phyloP scores from a whole-genome alignment of 2,113 vertebrate species.

The Passer domesticus region DNA sequence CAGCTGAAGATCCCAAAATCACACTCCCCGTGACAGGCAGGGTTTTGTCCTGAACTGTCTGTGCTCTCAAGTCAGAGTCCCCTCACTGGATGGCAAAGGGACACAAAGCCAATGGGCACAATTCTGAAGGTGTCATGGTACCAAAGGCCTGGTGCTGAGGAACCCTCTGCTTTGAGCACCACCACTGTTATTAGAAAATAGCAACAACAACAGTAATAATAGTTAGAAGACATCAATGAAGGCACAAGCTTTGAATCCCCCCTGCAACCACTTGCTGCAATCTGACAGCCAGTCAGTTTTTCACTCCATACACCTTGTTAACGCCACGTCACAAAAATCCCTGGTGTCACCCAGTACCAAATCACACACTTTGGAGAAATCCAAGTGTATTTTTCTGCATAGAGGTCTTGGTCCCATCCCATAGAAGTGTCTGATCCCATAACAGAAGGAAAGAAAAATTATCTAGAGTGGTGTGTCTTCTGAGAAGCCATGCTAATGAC shows the following conservation, averaged over 20 bases:
- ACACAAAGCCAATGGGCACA: accelerated
- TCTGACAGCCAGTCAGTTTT: neutral
- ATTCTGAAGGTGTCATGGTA: neutral
- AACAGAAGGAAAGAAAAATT: neutral
- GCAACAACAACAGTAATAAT: neutral
- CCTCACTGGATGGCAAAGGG: neutral
- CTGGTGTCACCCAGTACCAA: accelerated
- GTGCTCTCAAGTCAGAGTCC: neutral
- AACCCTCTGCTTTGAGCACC: neutral
- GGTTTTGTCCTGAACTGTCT: neutral
- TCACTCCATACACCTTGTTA: accelerated
- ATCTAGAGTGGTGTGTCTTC: neutral
- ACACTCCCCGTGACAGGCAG: neutral
- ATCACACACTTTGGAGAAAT: neutral
- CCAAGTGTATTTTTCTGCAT: neutral
- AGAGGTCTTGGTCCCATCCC: neutral
- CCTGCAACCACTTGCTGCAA: accelerated
- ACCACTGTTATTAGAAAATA: neutral
- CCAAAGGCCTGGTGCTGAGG: neutral
- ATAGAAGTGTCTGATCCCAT: neutral
- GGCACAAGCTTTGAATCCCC: neutral
- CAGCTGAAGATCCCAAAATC: neutral
- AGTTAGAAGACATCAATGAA: neutral
- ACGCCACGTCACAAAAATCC: accelerated
- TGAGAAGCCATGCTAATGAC: accelerated